Conservation (phyloP, 2,797 vertebrate species). For the Chaetophractus vellerosus region DNA sequence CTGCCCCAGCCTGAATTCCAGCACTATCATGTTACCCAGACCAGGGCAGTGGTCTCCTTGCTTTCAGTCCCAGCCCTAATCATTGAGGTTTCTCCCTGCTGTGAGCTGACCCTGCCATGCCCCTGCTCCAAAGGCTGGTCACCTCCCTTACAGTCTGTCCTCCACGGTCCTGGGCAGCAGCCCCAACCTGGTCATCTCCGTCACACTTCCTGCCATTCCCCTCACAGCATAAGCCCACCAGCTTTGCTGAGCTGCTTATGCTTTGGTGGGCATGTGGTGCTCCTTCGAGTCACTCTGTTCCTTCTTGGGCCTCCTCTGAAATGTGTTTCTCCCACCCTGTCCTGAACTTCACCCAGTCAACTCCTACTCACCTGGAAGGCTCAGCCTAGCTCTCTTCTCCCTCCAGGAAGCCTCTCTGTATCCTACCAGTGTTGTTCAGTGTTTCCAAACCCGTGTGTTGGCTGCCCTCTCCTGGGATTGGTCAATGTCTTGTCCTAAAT, state of each 20-base stretch:
- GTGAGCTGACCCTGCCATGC: neutral
- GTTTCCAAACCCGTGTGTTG: neutral
- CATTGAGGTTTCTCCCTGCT: neutral
- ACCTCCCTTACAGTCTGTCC: neutral
- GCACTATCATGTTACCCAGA: neutral
- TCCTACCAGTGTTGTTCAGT: neutral
- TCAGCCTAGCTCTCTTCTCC: neutral
- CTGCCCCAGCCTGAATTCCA: neutral
- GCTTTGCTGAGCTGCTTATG: neutral
- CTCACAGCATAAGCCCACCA: neutral
- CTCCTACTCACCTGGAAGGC: neutral
- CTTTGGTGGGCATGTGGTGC: neutral
- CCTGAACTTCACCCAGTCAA: too few species aligned
- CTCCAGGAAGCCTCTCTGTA: neutral
- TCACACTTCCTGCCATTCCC: neutral
- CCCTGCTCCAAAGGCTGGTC: neutral
- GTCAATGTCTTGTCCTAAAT: neutral
- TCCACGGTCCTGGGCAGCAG: too few species aligned
- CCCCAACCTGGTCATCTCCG: neutral
- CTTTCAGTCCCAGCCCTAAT: neutral
- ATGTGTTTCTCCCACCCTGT: neutral
- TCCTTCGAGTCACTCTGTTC: neutral
- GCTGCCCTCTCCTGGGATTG: neutral
- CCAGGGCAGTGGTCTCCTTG: neutral
- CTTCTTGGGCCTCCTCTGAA: neutral